Evolutionary conservation across 2,797 vertebrate genomes (phyloP).

Genomic region (Eidolon dupreanum): DNA sequence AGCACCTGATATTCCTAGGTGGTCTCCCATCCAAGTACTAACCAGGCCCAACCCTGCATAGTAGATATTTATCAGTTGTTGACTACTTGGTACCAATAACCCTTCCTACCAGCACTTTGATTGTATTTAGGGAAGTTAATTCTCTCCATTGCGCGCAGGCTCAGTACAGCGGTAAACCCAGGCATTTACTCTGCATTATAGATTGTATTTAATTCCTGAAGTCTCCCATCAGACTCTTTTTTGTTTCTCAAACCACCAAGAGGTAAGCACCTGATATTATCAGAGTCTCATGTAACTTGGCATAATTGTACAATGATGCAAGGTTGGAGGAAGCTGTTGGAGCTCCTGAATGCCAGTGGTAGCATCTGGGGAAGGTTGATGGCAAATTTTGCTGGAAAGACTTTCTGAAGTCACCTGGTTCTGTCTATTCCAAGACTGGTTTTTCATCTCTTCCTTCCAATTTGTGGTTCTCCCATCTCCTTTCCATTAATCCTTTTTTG

Average conservation of each 20-base stretch:
- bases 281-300: not conserved
- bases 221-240: not conserved
- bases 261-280: not conserved
- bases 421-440: not conserved
- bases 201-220: not conserved
- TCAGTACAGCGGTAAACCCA: not conserved
- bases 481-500: not conserved
- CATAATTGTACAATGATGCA: not conserved
- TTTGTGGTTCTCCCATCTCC: not conserved
- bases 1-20: no score
- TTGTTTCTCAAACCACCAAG: not conserved
- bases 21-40: no score
- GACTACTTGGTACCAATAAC: not conserved
- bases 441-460: not conserved
- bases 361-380: not conserved
- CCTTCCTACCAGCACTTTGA: not conserved
- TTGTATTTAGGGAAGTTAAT: not conserved
- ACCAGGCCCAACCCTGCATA: no score
- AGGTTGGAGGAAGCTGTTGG: not conserved
- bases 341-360: not conserved
- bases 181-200: not conserved
- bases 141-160: not conserved
- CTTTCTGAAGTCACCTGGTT: not conserved
- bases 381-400: not conserved
- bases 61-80: not conserved